Evolutionary conservation across 2,888 invertebrate species (phyloP).

Genomic region (Xanthia icteritia): DNA sequence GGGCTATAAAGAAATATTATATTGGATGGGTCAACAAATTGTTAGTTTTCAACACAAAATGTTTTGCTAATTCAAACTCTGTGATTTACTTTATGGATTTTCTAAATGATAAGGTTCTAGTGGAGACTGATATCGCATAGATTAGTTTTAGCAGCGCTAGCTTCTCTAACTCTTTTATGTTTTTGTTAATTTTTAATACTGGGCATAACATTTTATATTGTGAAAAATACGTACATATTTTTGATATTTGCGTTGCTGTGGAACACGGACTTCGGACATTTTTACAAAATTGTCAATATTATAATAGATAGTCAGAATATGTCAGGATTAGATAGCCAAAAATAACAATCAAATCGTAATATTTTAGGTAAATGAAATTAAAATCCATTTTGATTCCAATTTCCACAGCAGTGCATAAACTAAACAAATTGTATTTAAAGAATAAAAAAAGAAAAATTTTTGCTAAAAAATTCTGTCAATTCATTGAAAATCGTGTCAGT

Average conservation of each 20-base stretch:
- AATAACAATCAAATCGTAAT: slow-evolving; percentile 39
- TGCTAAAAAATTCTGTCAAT: slow-evolving; percentile 86
- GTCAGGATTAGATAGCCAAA: slow-evolving; percentile 55
- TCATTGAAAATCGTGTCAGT: slow-evolving; percentile 88
- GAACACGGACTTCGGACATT: slow-evolving; percentile 64
- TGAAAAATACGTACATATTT: slow-evolving; percentile 80
- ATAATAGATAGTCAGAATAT: slow-evolving; percentile 54
- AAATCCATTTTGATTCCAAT: slow-evolving; percentile 60
- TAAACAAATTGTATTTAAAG: slow-evolving; percentile 70
- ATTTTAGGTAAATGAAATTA: slow-evolving; percentile 54
- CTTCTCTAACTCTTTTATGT: slow-evolving; percentile 87
- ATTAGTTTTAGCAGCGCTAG: slow-evolving; percentile 91
- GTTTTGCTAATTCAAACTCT: slow-evolving; percentile 89
- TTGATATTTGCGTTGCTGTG: slow-evolving; percentile 83
- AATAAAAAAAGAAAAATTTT: slow-evolving; percentile 75
- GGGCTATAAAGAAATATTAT: slow-evolving; percentile 67
- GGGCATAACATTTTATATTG: slow-evolving; percentile 80
- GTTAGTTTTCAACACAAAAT: slow-evolving; percentile 84
- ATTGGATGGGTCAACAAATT: slow-evolving; percentile 79
- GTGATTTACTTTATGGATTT: slow-evolving; percentile 90
- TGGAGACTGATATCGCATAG: slow-evolving; percentile 91
- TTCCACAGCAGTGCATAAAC: slow-evolving; percentile 79
- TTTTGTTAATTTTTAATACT: slow-evolving; percentile 76
- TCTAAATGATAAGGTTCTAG: slow-evolving; percentile 90
- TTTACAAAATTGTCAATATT: slow-evolving; percentile 53